Percentiles rank a stretch among this genome's conserved stretches.
phyloP scores from a whole-genome alignment of 2,888 invertebrate species.

The Ischnura elegans region DNA sequence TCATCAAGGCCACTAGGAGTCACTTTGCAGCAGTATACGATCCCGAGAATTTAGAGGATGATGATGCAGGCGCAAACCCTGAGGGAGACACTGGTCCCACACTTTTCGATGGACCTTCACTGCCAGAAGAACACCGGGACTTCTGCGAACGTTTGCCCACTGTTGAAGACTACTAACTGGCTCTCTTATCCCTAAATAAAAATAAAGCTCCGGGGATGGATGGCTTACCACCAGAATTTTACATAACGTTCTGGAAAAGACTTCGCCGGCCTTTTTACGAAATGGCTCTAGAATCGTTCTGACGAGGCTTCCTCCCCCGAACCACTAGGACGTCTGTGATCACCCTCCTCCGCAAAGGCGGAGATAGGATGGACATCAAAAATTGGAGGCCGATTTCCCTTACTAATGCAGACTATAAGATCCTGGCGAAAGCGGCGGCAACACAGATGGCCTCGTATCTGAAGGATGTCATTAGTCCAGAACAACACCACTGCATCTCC shows the following conservation, averaged over 20 bases:
- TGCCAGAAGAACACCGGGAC: not conserved
- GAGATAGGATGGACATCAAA: not conserved
- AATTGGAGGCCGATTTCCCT: constrained; percentile 3
- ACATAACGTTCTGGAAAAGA: not conserved
- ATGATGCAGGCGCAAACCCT: no score
- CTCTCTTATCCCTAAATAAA: not conserved
- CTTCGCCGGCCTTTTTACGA: not conserved
- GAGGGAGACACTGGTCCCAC: not conserved
- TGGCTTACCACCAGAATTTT: constrained; percentile 10
- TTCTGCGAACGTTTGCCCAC: not conserved
- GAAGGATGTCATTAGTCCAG: not conserved
- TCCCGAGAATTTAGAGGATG: not conserved
- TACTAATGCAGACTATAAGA: not conserved
- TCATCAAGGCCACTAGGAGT: not conserved
- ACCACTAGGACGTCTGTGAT: not conserved
- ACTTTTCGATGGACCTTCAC: not conserved
- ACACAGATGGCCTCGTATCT: not conserved
- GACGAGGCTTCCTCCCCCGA: not conserved
- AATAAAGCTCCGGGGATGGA: not conserved
- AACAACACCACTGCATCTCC: not conserved
- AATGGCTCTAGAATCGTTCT: not conserved
- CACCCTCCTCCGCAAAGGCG: not conserved
- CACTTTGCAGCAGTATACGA: not conserved
- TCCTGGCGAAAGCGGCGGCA: not conserved
- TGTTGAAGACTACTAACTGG: not conserved